Conservation (phyloP, 2,888 invertebrate genomes). For the Eudasyphora cyanicolor region DNA sequence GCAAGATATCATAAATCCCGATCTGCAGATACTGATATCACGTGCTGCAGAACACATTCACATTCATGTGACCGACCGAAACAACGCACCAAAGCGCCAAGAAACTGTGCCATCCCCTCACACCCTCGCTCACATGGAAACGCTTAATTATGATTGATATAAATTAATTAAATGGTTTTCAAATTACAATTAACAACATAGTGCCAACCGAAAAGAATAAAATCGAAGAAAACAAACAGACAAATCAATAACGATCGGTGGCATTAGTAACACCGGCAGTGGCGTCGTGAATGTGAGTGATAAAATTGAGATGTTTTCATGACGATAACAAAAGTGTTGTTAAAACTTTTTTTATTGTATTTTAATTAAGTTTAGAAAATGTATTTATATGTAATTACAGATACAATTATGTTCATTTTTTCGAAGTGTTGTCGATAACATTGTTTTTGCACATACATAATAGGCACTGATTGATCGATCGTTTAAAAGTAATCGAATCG, state of each 20-base stretch:
- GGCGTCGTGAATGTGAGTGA: not conserved
- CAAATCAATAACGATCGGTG: conserved; percentile 11
- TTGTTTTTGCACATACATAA: too few species aligned
- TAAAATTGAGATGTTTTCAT: not conserved
- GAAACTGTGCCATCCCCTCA: not conserved
- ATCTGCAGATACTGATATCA: conserved; percentile 50
- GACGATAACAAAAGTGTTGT: too few species aligned
- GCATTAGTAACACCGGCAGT: too few species aligned
- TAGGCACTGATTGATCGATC: too few species aligned
- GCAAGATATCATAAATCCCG: conserved; percentile 27
- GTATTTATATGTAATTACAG: too few species aligned
- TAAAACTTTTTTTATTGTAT: too few species aligned
- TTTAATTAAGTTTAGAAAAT: too few species aligned
- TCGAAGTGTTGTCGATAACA: too few species aligned
- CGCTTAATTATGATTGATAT: conserved; percentile 29
- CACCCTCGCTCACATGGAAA: not conserved
- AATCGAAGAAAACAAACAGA: not conserved
- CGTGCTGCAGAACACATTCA: conserved; percentile 56
- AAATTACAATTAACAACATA: conserved; percentile 11
- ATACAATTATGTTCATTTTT: too few species aligned
- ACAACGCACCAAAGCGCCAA: not conserved
- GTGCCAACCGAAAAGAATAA: not conserved
- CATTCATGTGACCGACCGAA: conserved; percentile 46
- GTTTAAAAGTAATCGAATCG: too few species aligned
- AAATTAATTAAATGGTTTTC: conserved; percentile 17